Percentiles rank a stretch among this genome's conserved stretches.
These are phyloP conservation scores for Hedychridium roseum DNA, from an alignment of 2,888 invertebrate species.

Conservation along the genomic window DNA sequence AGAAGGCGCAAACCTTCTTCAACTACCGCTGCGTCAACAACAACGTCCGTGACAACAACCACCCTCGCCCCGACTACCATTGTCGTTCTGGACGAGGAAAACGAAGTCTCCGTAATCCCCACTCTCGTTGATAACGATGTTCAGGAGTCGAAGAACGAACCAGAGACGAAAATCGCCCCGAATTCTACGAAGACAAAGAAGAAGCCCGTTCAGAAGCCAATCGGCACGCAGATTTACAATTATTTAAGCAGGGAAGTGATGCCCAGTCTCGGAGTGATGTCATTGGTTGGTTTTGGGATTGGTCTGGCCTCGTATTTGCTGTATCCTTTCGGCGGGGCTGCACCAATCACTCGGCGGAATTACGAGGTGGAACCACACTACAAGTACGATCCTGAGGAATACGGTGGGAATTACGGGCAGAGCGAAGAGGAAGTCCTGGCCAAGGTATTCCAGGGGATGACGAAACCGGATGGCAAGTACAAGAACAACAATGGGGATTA, in stretches of 20 bases:
- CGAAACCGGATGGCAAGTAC: constrained; percentile 44
- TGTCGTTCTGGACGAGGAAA: constrained; percentile 41
- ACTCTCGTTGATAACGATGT: constrained; percentile 34
- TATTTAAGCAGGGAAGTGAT: constrained; percentile 81
- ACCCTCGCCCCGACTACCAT: constrained; percentile 28
- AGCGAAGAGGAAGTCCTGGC: constrained; percentile 81
- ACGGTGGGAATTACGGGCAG: constrained; percentile 73
- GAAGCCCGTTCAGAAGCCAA: constrained; percentile 66
- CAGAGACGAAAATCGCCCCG: constrained; percentile 52
- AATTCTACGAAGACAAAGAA: constrained; percentile 68
- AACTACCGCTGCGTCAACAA: constrained; percentile 45
- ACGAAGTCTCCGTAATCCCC: constrained; percentile 22
- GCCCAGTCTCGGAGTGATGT: constrained; percentile 81
- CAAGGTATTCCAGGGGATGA: constrained; percentile 78
- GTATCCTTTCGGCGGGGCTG: constrained; percentile 76
- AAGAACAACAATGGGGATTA: constrained; percentile 40
- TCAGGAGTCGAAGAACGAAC: constrained; percentile 62
- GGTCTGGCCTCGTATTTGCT: constrained; percentile 81
- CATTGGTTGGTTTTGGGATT: constrained; percentile 75
- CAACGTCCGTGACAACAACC: constrained; percentile 33
- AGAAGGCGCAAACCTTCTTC: constrained; percentile 69
- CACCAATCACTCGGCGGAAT: constrained; percentile 70
- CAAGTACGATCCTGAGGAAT: constrained; percentile 75
- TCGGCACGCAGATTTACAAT: constrained; percentile 79
- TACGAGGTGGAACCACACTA: constrained; percentile 69